Percentiles rank a stretch among this genome's conserved stretches.
These are phyloP conservation scores for Parelbella ahira DNA, from an alignment of 2,888 invertebrate genomes.

Conservation along the genomic window DNA sequence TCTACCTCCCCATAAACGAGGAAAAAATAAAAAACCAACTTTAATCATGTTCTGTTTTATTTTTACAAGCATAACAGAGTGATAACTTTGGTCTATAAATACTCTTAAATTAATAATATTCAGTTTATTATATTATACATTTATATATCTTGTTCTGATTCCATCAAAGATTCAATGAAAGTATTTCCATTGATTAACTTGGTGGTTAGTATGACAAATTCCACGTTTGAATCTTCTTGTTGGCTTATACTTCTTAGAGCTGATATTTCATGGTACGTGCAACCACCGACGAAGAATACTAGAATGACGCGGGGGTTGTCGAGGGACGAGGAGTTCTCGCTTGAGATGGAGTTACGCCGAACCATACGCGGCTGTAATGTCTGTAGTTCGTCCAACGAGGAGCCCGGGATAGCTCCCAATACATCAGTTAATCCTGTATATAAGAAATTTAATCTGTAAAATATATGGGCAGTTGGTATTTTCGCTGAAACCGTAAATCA, in stretches of 20 bases:
- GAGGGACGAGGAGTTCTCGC: slow-evolving; percentile 75
- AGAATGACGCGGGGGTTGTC: slow-evolving; percentile 87
- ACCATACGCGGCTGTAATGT: slow-evolving; percentile 79
- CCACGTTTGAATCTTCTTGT: slow-evolving; percentile 90
- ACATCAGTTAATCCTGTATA: slow-evolving; percentile 88
- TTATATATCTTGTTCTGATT: slow-evolving; percentile 46
- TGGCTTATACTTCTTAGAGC: slow-evolving; percentile 87
- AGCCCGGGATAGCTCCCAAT: slow-evolving; percentile 90
- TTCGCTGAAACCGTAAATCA: too few relatives aligned
- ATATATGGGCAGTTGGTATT: too few relatives aligned
- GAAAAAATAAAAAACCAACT: slow-evolving; percentile 16
- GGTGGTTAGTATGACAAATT: slow-evolving; percentile 94
- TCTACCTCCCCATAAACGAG: slow-evolving; percentile 25
- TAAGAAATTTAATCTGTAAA: too few relatives aligned
- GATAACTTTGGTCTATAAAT: slow-evolving; percentile 2
- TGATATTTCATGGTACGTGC: slow-evolving; percentile 96
- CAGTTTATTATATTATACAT: not conserved
- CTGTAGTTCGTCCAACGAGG: slow-evolving; percentile 84
- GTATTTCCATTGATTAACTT: slow-evolving; percentile 94
- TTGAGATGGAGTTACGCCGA: slow-evolving; percentile 79
- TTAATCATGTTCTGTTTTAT: slow-evolving; percentile 20
- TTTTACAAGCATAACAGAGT: slow-evolving; percentile 4
- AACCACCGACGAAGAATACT: slow-evolving; percentile 98
- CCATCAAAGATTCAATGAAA: slow-evolving; percentile 89
- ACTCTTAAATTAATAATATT: not conserved